Percentiles rank a stretch among this genome's conserved stretches.
phyloP scores from a whole-genome alignment of 2,113 vertebrate genomes.

The Actenoides lindsayi region DNA sequence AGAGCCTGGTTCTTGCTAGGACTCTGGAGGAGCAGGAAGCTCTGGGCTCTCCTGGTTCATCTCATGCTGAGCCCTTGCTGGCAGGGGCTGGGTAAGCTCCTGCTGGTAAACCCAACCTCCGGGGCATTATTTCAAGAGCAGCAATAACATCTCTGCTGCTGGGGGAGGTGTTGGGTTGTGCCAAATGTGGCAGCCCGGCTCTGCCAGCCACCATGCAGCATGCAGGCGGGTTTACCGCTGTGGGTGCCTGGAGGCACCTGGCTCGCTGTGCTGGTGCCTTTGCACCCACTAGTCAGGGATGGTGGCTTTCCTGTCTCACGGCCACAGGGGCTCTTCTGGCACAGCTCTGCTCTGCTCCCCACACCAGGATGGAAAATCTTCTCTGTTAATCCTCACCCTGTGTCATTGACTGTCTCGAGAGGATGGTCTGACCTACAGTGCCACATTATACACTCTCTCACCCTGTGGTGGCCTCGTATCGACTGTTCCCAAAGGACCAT shows the following conservation, averaged over 20 bases:
- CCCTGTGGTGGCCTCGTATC: neutral
- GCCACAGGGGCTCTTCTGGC: neutral
- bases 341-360: neutral
- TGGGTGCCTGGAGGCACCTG: neutral
- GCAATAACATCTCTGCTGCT: neutral
- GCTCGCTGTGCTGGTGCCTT: neutral
- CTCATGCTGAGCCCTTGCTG: neutral
- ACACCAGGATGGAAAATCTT: neutral
- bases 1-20: fast-evolving
- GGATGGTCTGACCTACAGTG: neutral
- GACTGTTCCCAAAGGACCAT: neutral
- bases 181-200: neutral
- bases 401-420: neutral
- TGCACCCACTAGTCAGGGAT: neutral
- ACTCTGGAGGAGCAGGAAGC: neutral
- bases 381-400: neutral
- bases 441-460: neutral
- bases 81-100: neutral
- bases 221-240: fast-evolving
- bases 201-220: neutral
- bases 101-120: neutral
- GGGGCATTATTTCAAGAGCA: neutral
- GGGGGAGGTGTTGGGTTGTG: neutral
- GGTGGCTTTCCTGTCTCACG: neutral
- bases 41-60: neutral